Evolutionary conservation across 2,797 vertebrate genomes (phyloP).

Genomic region (Cyprinella venusta): DNA sequence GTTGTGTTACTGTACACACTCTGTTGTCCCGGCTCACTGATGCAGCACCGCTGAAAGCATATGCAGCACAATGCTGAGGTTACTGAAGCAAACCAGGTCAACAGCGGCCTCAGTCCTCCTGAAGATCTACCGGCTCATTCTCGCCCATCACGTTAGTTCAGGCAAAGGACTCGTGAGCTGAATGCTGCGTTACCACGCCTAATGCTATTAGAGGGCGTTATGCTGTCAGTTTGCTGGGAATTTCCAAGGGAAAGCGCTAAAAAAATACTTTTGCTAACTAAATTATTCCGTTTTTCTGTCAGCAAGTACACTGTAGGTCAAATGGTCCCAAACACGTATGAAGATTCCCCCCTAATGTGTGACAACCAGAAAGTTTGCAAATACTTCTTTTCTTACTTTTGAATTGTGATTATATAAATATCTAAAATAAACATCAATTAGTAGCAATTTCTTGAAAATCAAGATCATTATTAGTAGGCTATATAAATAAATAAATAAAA

Average conservation of each 20-base stretch:
- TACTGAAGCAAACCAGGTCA: conserved; percentile 63
- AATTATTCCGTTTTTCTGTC: background rate
- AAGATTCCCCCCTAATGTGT: background rate
- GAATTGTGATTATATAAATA: background rate
- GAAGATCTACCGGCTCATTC: conserved; percentile 40
- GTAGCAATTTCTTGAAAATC: background rate
- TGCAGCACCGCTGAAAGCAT: conserved; percentile 55
- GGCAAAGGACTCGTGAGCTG: conserved; percentile 18
- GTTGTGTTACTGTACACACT: conserved; percentile 52
- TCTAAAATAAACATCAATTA: background rate
- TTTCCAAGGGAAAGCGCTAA: conserved; percentile 24
- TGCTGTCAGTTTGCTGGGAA: conserved; percentile 38
- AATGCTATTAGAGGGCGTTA: conserved; percentile 40
- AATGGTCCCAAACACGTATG: background rate
- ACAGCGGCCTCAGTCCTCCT: conserved; percentile 33
- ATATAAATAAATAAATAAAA: too few relatives aligned
- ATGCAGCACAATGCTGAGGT: conserved; percentile 50
- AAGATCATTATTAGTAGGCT: too few relatives aligned
- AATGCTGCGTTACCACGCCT: conserved; percentile 26
- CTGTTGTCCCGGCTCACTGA: conserved; percentile 57
- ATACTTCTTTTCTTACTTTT: background rate
- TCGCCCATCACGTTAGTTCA: conserved; percentile 16
- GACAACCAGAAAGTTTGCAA: background rate
- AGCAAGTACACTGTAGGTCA: conserved; percentile 1
- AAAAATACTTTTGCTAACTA: conserved; percentile 35